These are phyloP conservation scores for Philhelius pedissequus DNA, from an alignment of 2,888 invertebrate genomes.

Conservation along the genomic window DNA sequence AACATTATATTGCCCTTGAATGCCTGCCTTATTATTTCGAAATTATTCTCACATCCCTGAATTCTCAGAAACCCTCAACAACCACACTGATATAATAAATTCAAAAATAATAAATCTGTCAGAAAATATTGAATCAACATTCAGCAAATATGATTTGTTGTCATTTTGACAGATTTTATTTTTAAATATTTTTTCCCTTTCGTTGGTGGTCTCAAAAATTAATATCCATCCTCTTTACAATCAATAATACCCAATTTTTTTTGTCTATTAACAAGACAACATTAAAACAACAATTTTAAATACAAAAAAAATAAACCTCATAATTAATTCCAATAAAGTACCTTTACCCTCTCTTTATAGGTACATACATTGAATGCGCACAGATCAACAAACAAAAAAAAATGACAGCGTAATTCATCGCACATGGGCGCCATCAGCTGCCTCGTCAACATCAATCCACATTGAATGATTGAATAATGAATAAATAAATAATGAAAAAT, in stretches of 20 bases:
- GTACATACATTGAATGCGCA: not conserved
- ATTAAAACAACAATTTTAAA: not conserved
- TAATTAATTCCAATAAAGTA: constrained; percentile 11
- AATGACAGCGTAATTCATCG: constrained; percentile 62
- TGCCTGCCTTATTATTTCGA: no score
- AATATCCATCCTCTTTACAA: not conserved
- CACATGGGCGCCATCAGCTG: constrained; percentile 69
- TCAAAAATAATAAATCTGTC: not conserved
- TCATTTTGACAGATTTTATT: not conserved
- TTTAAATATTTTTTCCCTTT: not conserved
- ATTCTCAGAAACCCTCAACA: no score
- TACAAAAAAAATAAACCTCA: not conserved
- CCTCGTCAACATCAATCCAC: constrained; percentile 67
- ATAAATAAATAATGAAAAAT: constrained; percentile 44
- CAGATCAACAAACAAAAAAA: not conserved
- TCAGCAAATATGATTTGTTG: not conserved
- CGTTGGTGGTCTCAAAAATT: not conserved
- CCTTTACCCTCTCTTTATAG: not conserved
- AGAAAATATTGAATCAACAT: not conserved
- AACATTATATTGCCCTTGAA: no score
- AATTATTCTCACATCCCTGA: no score
- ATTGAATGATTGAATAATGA: constrained; percentile 66
- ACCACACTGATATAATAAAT: no score
- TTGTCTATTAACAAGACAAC: not conserved
- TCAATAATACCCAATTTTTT: not conserved